Base-by-base conservation (phyloP, 2,797 vertebrate genomes). In the Aselliscus stoliczkanus region DNA sequence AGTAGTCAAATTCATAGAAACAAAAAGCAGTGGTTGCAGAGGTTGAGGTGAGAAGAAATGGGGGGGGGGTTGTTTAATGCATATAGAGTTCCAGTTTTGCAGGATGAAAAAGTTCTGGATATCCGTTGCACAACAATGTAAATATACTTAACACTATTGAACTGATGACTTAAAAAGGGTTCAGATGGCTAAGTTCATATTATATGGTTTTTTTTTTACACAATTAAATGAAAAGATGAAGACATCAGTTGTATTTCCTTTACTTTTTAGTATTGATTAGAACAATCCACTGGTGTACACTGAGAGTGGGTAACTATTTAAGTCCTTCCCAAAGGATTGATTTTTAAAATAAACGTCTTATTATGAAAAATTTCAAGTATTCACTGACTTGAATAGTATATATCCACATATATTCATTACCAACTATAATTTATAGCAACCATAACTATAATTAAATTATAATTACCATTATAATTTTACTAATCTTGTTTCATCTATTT, bases 321-420 rank as follows among this genome's bases (percentile, higher is more conserved):
- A 42, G 6, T 82, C 64, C 34, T 88, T 8, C 44, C n/a, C 76
- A 90, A 94, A 64, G 39, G 52, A 70, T 87, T 90, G 18, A 58
- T 58, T 87, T 80, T 93, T 88, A 25, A 93, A 94, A 79, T 80
- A 56, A 90, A 89, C 2, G 65, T 67, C 37, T 65, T 86, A 79
- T 76, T 73, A 94, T 83, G 52, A 90, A 94, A 80, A 90, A 13
- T 58, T 56, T 54, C 50, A 92, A 56, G 27, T 29, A 83, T 44
- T 82, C n/a, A 79, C 50, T 73, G 42, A 81, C 82, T 85, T 54
- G 44, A 92, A 69, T 75, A 69, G 44, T 67, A 70, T 47, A 88
- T n/a, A 67, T 31, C 8, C 15, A 34, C 25, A 73, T 39, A n/a
- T 80, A 60, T 81, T n/a, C 10, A 18, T 64, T 86, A 50, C 14